These are phyloP conservation scores for Apolygus lucorum DNA, from an alignment of 1,140 invertebrate genomes.

Conservation along the genomic window DNA sequence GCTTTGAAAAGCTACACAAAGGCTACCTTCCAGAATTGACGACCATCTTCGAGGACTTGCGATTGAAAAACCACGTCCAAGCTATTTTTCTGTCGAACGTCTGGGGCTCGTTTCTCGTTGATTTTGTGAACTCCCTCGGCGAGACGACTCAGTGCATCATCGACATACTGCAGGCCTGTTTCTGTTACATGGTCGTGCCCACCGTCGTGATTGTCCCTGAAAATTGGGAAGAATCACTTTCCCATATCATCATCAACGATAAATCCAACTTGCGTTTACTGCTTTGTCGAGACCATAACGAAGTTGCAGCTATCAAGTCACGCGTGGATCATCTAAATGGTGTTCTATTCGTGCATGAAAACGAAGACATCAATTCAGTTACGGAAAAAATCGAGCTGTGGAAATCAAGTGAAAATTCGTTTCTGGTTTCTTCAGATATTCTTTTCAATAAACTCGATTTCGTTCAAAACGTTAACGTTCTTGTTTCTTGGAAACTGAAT, in stretches of 20 bases:
- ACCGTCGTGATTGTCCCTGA: neutral
- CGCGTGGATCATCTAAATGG: neutral
- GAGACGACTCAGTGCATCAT: neutral
- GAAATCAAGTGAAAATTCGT: neutral
- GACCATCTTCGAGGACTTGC: neutral
- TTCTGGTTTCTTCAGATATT: neutral
- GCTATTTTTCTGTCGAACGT: neutral
- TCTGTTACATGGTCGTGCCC: neutral
- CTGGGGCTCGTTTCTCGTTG: neutral
- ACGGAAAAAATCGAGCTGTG: neutral
- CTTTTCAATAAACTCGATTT: neutral
- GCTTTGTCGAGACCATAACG: neutral
- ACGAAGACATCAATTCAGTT: neutral
- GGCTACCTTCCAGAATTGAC: neutral
- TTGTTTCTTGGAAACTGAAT: neutral
- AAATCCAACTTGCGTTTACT: neutral
- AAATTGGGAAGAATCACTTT: neutral
- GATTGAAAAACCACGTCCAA: neutral
- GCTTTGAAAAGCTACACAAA: neutral
- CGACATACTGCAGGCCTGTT: neutral
- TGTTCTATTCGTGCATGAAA: neutral
- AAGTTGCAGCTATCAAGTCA: neutral
- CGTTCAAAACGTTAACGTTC: neutral
- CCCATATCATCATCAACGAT: neutral
- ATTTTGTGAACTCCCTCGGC: neutral